A percentile compares a stretch with the other conserved stretches of the same genome.
Conservation (phyloP, 2,888 invertebrate species). For the Hyles lineata region DNA sequence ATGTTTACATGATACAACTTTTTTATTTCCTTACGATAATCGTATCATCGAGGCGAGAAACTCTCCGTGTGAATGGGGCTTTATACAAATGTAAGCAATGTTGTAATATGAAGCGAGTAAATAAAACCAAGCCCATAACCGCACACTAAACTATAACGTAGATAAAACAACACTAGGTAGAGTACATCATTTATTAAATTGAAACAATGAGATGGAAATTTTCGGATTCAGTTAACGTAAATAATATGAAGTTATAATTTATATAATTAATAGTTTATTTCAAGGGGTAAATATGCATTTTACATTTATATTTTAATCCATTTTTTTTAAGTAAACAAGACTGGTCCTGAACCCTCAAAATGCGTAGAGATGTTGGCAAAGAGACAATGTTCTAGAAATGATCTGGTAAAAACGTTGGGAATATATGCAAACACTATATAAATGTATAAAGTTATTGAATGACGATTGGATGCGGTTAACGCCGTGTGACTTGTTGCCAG, state of each 20-base stretch:
- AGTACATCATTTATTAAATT: constrained; percentile 9
- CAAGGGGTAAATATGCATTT: too few species aligned
- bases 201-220: neutral
- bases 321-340: neutral
- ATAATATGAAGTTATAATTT: neutral
- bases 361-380: neutral
- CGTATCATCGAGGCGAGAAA: too few species aligned
- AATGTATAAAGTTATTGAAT: constrained; percentile 28
- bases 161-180: constrained; percentile 7
- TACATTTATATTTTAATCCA: too few species aligned
- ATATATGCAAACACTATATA: constrained; percentile 19
- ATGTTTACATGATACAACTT: too few species aligned
- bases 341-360: neutral
- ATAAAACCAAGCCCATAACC: constrained; percentile 15
- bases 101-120: neutral
- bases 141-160: neutral
- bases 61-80: too few species aligned
- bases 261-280: too few species aligned
- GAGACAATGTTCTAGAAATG: constrained; percentile 1
- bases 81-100: neutral
- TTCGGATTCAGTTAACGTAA: constrained; percentile 1
- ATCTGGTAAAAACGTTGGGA: neutral
- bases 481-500: constrained; percentile 72
- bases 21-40: too few species aligned
- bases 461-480: constrained; percentile 9